These are phyloP conservation scores for Aquatica leii DNA, from an alignment of 2,888 invertebrate species.

Conservation along the genomic window DNA sequence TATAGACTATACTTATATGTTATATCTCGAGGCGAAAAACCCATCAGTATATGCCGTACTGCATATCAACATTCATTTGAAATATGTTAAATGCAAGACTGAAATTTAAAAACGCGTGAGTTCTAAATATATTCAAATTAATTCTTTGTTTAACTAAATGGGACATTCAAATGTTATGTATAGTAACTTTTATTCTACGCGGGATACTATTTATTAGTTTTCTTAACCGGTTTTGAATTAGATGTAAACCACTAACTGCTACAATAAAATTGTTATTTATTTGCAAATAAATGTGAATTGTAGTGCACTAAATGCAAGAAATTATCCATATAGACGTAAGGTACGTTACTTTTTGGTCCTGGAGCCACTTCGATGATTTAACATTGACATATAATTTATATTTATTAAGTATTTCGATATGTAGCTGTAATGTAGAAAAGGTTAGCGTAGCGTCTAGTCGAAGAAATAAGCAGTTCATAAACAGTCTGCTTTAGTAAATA, in stretches of 20 bases:
- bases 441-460: conserved; percentile 30
- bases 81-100: not conserved
- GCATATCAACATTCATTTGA: conserved; percentile 20
- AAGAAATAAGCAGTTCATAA: conserved; percentile 35
- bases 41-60: conserved; percentile 29
- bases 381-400: conserved; percentile 40
- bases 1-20: conserved; percentile 34
- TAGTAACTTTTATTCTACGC: conserved; percentile 40
- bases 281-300: conserved; percentile 44
- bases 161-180: conserved; percentile 39
- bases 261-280: conserved; percentile 51
- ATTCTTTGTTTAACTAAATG: conserved; percentile 35
- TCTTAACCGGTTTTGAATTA: conserved; percentile 50
- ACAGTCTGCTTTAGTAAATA: conserved; percentile 40
- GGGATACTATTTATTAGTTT: conserved; percentile 46
- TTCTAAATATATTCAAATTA: not conserved
- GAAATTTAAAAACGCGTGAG: not conserved
- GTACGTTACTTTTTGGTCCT: conserved; percentile 25
- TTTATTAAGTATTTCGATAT: conserved; percentile 35
- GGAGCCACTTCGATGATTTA: conserved; percentile 39
- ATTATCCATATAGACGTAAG: conserved; percentile 12
- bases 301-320: conserved; percentile 32
- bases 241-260: conserved; percentile 49
- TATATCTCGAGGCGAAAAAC: conserved; percentile 27
- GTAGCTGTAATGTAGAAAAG: conserved; percentile 28